phyloP scores from a whole-genome alignment of 2,888 invertebrate species.

The Plutella xylostella region DNA sequence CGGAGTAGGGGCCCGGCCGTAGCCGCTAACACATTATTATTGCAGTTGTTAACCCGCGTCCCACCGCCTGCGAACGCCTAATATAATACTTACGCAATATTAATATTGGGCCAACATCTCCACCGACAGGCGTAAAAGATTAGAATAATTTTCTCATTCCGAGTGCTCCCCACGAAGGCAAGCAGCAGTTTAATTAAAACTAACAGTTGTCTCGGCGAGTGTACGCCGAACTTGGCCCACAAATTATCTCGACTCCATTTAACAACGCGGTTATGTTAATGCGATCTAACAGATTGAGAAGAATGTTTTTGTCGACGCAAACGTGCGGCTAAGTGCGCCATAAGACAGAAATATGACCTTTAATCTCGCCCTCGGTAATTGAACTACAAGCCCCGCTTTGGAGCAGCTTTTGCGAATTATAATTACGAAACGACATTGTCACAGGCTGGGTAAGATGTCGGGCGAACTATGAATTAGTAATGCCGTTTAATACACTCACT shows the following conservation, averaged over 20 bases:
- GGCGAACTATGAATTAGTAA: constrained; percentile 54
- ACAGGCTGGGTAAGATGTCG: constrained; percentile 44
- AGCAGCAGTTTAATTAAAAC: constrained; percentile 70
- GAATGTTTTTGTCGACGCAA: constrained; percentile 53
- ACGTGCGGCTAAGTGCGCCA: constrained; percentile 46
- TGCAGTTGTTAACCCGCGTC: neutral
- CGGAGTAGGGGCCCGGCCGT: neutral
- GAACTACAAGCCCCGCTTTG: neutral
- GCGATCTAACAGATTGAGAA: constrained; percentile 56
- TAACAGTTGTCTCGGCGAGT: constrained; percentile 70
- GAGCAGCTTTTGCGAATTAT: too few relatives aligned
- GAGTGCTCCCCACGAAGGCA: constrained; percentile 56
- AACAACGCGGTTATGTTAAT: constrained; percentile 68
- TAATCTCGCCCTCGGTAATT: constrained; percentile 18
- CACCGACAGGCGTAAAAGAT: constrained; percentile 64
- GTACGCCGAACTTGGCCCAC: constrained; percentile 66
- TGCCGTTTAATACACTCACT: constrained; percentile 45
- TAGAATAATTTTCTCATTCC: constrained; percentile 68
- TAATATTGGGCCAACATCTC: constrained; percentile 50
- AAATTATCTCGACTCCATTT: constrained; percentile 68
- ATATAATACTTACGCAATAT: constrained; percentile 27
- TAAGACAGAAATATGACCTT: constrained; percentile 50
- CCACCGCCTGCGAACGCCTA: constrained; percentile 1
- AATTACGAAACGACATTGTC: constrained; percentile 58
- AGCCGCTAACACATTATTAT: neutral